Conservation (phyloP, 2,888 invertebrate genomes). For the Lasioglossum calceatum region DNA sequence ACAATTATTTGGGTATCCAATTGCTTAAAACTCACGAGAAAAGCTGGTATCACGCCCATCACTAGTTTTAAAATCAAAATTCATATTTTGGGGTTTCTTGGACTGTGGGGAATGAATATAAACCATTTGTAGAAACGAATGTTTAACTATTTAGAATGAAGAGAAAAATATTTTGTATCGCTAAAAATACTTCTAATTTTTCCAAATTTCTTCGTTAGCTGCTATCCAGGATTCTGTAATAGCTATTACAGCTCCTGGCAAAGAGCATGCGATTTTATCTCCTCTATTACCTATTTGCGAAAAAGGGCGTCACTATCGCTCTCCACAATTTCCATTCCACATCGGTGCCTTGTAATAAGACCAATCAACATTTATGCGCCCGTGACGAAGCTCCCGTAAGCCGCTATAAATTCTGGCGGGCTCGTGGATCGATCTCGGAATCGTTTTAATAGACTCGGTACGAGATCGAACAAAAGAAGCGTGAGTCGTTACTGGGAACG, state of each 20-base stretch:
- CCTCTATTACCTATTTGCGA: not conserved
- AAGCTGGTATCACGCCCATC: too few species aligned
- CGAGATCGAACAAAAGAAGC: constrained; percentile 25
- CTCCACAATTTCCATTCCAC: constrained; percentile 44
- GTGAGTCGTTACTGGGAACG: constrained; percentile 18
- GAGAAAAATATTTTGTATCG: too few species aligned
- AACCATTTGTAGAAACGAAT: too few species aligned
- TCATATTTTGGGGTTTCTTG: too few species aligned
- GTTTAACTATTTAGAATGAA: too few species aligned
- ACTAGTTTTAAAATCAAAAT: too few species aligned
- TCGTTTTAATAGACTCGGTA: constrained; percentile 21
- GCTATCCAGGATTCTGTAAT: not conserved
- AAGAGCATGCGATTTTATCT: not conserved
- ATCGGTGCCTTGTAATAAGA: constrained; percentile 45
- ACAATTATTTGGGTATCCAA: too few species aligned
- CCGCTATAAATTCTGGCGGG: constrained; percentile 52
- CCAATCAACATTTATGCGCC: constrained; percentile 41
- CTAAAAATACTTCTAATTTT: not conserved
- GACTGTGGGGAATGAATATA: too few species aligned
- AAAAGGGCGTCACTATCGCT: not conserved
- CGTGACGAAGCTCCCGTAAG: constrained; percentile 1
- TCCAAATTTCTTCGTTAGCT: not conserved
- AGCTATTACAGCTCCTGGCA: not conserved
- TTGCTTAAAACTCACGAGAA: too few species aligned
- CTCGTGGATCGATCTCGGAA: constrained; percentile 27